These are phyloP conservation scores for Gymnosoma rotundatum DNA, from an alignment of 2,888 invertebrate genomes.

Conservation along the genomic window DNA sequence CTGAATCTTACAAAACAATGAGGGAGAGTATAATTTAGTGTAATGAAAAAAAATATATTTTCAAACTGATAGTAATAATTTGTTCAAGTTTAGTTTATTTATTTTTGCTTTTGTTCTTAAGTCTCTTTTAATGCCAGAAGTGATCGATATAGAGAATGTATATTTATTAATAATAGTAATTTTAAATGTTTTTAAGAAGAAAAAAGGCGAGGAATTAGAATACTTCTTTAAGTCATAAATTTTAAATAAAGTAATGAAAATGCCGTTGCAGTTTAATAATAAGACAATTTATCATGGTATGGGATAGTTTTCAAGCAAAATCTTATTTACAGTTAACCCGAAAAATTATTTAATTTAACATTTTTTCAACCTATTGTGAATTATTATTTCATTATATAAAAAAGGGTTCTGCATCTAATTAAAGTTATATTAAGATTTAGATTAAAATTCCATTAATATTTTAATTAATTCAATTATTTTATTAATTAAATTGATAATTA, in stretches of 20 bases:
- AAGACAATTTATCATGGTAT: too few relatives aligned
- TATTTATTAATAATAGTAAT: slow-evolving; percentile 45
- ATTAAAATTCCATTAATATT: too few relatives aligned
- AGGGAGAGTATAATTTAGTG: slow-evolving; percentile 55
- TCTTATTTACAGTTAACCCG: too few relatives aligned
- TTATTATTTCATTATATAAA: too few relatives aligned
- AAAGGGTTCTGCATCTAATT: too few relatives aligned
- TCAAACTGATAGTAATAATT: slow-evolving; percentile 28
- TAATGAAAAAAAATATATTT: slow-evolving; percentile 50
- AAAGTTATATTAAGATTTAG: too few relatives aligned
- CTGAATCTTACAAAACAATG: background rate
- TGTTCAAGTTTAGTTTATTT: background rate
- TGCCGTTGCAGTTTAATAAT: background rate
- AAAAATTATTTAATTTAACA: too few relatives aligned
- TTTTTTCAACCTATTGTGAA: too few relatives aligned
- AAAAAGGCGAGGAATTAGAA: background rate
- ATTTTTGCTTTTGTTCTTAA: background rate
- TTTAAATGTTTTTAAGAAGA: background rate
- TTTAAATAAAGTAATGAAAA: slow-evolving; percentile 23
- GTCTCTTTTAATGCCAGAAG: slow-evolving; percentile 18
- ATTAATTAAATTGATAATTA: too few relatives aligned
- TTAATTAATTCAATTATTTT: too few relatives aligned
- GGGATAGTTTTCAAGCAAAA: background rate
- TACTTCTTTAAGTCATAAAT: background rate
- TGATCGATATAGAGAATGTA: slow-evolving; percentile 46